Base-by-base conservation (phyloP, 2,113 vertebrate species). In the Lipotes vexillifer region DNA sequence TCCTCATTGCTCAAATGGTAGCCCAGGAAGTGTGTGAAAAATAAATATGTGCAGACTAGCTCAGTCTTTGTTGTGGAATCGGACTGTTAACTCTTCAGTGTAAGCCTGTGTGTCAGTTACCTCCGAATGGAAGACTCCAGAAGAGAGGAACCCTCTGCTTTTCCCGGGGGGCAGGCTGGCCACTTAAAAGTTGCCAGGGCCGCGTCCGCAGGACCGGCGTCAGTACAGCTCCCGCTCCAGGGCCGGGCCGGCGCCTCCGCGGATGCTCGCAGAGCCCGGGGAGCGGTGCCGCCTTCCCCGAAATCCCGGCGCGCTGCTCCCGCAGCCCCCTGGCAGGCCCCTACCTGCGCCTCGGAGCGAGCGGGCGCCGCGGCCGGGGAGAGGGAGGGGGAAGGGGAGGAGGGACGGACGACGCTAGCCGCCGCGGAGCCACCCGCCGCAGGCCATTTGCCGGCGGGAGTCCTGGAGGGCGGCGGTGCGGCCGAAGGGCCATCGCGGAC, bases 121-220 rank as follows among this genome's bases (percentile, higher is more conserved):
- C 27, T 66, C 82, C 5, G 2, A 36, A 41, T 27, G n/a, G 68
- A 49, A 74, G 68, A n/a, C 46, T 57, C 31, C 27, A 61, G 55
- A 31, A 44, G 57, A 55, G 46, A 49, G 46, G 44, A n/a, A 13
- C 78, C 38, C 41, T 91, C 57, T 17, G 92, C 55, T 69, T 85
- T 72, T 46, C 44, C 69, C 12, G 17, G 77, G 97, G 87, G 25
- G 78, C 38, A 2, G 46, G 92, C 75, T 57, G 66, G 90, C 88
- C n/a, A 0, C 44, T 88, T 78, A 52, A 81, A 97, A 97, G 97
- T 97, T 96, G 95, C n/a, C 72, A 10, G 75, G 93, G 72, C 63
- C 3, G 8, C 20, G 5, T 57, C 65, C 27, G 57, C 18, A 25
- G 88, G 72, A 84, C 44, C 17, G 84, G 66, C 85, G 68, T 8